Evolutionary conservation across 2,888 invertebrate species (phyloP).

Genomic region (Helicoverpa assulta): DNA sequence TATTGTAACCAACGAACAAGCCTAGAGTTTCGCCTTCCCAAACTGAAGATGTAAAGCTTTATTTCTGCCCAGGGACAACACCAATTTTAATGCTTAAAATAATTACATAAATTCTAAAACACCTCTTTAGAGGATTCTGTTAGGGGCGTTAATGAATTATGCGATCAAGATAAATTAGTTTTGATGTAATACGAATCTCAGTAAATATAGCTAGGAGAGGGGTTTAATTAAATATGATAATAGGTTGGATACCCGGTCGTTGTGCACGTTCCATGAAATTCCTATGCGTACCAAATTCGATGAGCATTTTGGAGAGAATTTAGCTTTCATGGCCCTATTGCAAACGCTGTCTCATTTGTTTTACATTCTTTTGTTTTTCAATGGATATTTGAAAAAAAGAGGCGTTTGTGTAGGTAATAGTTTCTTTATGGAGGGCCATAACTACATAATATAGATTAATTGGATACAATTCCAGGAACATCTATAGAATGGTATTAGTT

Average conservation of each 20-base stretch:
- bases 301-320: conserved; percentile 46
- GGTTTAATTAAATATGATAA: conserved; percentile 61
- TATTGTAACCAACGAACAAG: conserved; percentile 17
- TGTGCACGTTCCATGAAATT: conserved; percentile 49
- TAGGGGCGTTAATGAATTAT: conserved; percentile 53
- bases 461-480: conserved; percentile 25
- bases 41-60: conserved; percentile 26
- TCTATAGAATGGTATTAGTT: conserved; percentile 2
- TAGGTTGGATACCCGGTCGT: conserved; percentile 33
- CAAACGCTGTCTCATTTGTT: conserved; percentile 45
- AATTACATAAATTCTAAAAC: conserved; percentile 58
- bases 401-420: conserved; percentile 38
- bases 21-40: conserved; percentile 6
- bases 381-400: conserved; percentile 10
- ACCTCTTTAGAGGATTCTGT: conserved; percentile 46
- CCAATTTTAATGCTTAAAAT: conserved; percentile 53
- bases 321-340: conserved; percentile 43
- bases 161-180: conserved; percentile 60
- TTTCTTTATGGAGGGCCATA: conserved; percentile 20
- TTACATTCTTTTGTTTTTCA: conserved; percentile 53
- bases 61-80: conserved; percentile 14
- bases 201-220: conserved; percentile 34
- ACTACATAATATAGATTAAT: conserved; percentile 47
- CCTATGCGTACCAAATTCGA: conserved; percentile 53
- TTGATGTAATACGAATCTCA: conserved; percentile 58